Base-by-base conservation (phyloP, 2,797 vertebrate species). In the Manis pentadactyla region DNA sequence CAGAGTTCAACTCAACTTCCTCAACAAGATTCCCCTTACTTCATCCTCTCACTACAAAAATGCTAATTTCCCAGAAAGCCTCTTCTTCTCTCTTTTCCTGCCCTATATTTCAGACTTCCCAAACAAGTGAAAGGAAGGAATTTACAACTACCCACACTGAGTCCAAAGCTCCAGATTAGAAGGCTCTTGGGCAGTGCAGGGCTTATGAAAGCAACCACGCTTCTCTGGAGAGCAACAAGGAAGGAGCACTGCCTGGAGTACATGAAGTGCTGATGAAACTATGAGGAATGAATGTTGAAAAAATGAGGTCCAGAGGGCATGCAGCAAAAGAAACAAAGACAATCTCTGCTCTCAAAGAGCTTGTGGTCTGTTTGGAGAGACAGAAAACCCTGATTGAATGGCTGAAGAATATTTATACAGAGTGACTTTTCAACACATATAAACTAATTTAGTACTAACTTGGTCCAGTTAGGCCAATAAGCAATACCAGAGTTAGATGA, bases 401-500 rank as follows among this genome's bases (percentile, higher is more conserved):
- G 9, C 57, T 77, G 31, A 91, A 79, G 53, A 83, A 93, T 87
- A 87, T 39, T 79, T 88, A 66, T 4, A 68, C 7, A 93, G 42
- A 91, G 94, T 5, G 87, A 17, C 53, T 87, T 73, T 77, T 74
- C 39, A 64, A 74, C 69, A 94, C 17, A 29, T 87, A 59, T 4
- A 63, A 73, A 71, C n/a, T 79, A 69, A 93, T 37, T 88, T 78
- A 92, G 78, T 59, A 59, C 64, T 5, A 74, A 39, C 27, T 64
- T 92, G n/a, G 31, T 29, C 29, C 25, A 84, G 53, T 74, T 82
- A 94, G 37, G 27, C 49, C 63, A 88, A 64, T 61, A 37, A 95
- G 51, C 57, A 95, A 71, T 64, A 79, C n/a, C 55, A 84, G 14
- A 87, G 49, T 83, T 85, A 88, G 53, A 79, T 31, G 31, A 93